phyloP scores from a whole-genome alignment of 2,797 vertebrate species.

The Uromys caudimaculatus region DNA sequence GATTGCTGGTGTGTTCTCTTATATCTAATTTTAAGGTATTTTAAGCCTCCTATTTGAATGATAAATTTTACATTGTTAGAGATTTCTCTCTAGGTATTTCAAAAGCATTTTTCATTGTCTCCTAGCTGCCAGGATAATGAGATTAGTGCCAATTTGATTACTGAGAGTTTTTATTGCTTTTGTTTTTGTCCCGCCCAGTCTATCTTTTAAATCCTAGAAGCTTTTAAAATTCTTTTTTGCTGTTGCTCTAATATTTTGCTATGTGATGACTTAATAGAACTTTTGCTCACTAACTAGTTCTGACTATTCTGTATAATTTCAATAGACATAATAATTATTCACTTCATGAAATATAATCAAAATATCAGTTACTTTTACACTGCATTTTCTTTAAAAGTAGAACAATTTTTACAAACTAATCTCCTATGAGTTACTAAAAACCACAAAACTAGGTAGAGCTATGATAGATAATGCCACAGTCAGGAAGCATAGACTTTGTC shows the following conservation, averaged over 20 bases:
- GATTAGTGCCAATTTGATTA: slow-evolving; percentile 16
- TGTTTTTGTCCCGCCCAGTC: background rate
- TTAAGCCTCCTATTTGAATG: slow-evolving; percentile 4
- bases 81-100: background rate
- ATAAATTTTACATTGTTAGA: background rate
- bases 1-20: background rate
- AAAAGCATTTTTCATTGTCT: slow-evolving; percentile 32
- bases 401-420: background rate
- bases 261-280: background rate
- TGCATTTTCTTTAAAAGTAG: background rate
- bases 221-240: background rate
- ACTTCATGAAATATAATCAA: background rate
- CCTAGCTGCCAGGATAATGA: slow-evolving; percentile 28
- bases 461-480: background rate
- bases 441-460: background rate
- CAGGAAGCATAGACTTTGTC: background rate
- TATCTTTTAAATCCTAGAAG: background rate
- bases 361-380: background rate
- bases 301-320: background rate
- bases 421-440: background rate
- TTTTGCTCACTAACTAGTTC: background rate
- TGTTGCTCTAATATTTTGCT: background rate
- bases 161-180: background rate
- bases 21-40: background rate
- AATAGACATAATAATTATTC: background rate